A percentile compares a stretch with the other conserved stretches of the same genome.
These are phyloP conservation scores for Heteropelma amictum DNA, from an alignment of 2,888 invertebrate genomes.

Conservation along the genomic window DNA sequence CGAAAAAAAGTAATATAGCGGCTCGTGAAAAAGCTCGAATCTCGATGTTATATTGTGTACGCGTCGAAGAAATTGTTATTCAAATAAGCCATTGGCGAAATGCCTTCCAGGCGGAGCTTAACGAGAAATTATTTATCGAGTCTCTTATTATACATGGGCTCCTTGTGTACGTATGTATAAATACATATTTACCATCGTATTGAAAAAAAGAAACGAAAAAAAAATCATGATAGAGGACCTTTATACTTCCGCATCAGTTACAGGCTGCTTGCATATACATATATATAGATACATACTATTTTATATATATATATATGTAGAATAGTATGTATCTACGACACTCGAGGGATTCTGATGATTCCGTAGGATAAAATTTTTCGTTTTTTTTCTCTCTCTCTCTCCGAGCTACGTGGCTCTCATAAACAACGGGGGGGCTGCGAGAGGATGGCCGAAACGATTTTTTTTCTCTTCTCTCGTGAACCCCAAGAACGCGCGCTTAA, in stretches of 20 bases:
- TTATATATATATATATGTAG: background rate
- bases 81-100: constrained; percentile 41
- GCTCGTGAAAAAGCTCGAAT: too few relatives aligned
- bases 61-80: constrained; percentile 27
- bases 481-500: background rate
- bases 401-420: background rate
- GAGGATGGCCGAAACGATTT: constrained; percentile 22
- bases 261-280: background rate
- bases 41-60: background rate
- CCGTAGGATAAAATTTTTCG: constrained; percentile 39
- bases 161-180: background rate
- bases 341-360: constrained; percentile 25
- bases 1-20: too few relatives aligned
- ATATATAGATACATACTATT: background rate
- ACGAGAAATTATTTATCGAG: constrained; percentile 53
- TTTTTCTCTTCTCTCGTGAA: constrained; percentile 6
- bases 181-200: background rate
- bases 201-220: constrained; percentile 44
- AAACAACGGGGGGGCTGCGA: constrained; percentile 36
- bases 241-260: constrained; percentile 41
- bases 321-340: constrained; percentile 8
- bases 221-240: constrained; percentile 45
- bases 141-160: constrained; percentile 1
- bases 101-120: constrained; percentile 34
- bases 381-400: too few relatives aligned